Evolutionary conservation across 1,140 invertebrate genomes (phyloP).

Genomic region (Homarus americanus): DNA sequence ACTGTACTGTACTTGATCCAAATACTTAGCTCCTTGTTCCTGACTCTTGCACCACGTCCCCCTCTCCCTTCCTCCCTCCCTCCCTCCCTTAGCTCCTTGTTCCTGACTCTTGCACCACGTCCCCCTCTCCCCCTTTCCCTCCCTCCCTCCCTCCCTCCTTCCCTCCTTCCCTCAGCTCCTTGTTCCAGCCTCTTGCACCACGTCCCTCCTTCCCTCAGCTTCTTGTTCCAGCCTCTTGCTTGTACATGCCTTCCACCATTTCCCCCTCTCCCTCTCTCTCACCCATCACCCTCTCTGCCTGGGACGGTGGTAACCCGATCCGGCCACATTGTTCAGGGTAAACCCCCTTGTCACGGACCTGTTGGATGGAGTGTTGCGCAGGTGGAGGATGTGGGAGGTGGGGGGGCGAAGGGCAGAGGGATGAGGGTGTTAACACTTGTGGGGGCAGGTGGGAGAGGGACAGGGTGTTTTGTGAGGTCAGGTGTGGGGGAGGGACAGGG

Average conservation of each 20-base stretch:
- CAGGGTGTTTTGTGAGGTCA: too few species aligned
- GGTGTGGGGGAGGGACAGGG: too few species aligned
- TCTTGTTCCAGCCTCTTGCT: too few species aligned
- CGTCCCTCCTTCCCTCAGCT: background rate
- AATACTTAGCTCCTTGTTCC: too few species aligned
- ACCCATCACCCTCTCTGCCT: too few species aligned
- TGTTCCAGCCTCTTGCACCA: background rate
- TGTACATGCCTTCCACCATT: too few species aligned
- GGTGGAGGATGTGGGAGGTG: background rate
- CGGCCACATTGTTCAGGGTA: conserved; percentile 20
- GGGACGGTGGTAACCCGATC: background rate
- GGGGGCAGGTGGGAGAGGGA: too few species aligned
- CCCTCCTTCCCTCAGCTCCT: background rate
- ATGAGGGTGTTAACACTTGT: too few species aligned
- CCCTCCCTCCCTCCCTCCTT: background rate
- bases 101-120: background rate
- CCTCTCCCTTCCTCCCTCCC: background rate
- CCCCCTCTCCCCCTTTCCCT: background rate
- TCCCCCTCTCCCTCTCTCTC: too few species aligned
- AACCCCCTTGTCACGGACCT: conserved; percentile 7
- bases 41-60: background rate
- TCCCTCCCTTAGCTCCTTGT: background rate
- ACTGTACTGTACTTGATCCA: too few species aligned
- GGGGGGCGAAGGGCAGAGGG: background rate
- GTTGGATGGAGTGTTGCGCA: background rate